Percentiles rank a stretch among this genome's conserved stretches.
Evolutionary conservation across 2,797 vertebrate species (phyloP).

Genomic region (Cossypha polioptera): DNA sequence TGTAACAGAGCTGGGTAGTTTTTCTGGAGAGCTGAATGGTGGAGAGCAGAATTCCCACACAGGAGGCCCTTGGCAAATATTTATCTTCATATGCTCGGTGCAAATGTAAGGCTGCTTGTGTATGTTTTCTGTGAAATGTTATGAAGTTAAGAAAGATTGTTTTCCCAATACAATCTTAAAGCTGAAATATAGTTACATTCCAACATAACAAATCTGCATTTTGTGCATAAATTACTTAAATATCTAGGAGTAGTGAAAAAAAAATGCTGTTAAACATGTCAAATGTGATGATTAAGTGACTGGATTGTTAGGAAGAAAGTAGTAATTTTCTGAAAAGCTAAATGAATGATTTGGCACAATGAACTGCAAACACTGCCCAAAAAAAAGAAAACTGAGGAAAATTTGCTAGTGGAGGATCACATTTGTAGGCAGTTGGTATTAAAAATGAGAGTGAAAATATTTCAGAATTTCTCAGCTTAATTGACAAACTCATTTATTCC

Average conservation of each 20-base stretch:
- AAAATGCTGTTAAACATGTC: constrained; percentile 53
- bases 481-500: neutral
- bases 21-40: neutral
- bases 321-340: constrained; percentile 53
- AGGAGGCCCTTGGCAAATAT: neutral
- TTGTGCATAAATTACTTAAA: constrained; percentile 39
- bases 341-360: constrained; percentile 42
- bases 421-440: neutral
- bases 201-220: neutral
- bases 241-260: neutral
- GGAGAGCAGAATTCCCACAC: neutral
- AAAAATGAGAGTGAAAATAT: neutral
- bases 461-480: neutral
- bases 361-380: neutral
- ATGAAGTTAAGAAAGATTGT: neutral
- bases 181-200: neutral
- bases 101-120: neutral
- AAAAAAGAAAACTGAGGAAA: neutral
- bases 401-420: neutral
- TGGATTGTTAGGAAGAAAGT: constrained; percentile 27
- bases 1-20: neutral
- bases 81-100: neutral
- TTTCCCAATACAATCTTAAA: neutral
- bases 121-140: neutral
- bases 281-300: constrained; percentile 45